These are phyloP conservation scores for Andrena cerasifolii DNA, from an alignment of 1,140 invertebrate genomes.

Conservation along the genomic window DNA sequence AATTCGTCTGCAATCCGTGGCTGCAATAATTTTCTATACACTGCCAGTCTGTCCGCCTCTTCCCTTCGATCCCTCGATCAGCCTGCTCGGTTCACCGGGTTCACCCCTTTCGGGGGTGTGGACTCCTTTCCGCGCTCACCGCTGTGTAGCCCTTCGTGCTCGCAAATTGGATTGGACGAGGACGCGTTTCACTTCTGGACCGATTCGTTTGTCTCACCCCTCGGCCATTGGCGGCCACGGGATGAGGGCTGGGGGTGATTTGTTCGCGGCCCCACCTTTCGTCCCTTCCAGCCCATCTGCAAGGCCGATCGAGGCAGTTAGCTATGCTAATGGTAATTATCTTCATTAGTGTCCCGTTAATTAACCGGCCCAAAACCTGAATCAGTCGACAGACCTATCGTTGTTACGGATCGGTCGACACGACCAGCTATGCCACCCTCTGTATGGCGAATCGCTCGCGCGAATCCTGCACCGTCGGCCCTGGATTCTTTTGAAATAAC, in stretches of 20 bases:
- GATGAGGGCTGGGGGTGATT: conserved; percentile 15
- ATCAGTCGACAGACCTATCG: conserved; percentile 27
- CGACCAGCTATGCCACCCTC: neutral
- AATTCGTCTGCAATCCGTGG: conserved; percentile 69
- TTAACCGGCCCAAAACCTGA: conserved; percentile 50
- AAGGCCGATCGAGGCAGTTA: conserved; percentile 29
- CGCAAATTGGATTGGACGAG: conserved; percentile 71
- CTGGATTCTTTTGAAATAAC: too few relatives aligned
- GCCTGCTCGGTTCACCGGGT: neutral
- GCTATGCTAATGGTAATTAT: conserved; percentile 63
- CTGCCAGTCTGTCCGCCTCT: conserved; percentile 10
- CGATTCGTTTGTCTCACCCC: conserved; percentile 39
- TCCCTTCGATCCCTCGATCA: conserved; percentile 3
- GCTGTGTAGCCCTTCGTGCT: conserved; percentile 16
- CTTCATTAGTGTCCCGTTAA: conserved; percentile 66
- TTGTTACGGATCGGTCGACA: neutral
- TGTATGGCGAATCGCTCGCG: neutral
- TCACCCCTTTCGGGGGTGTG: conserved; percentile 2
- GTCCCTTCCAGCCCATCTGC: conserved; percentile 5
- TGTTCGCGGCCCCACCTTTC: conserved; percentile 28
- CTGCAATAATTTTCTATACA: conserved; percentile 72
- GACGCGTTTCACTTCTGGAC: conserved; percentile 54
- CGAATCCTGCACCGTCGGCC: too few relatives aligned
- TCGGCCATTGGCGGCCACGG: neutral
- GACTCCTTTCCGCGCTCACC: neutral